These are phyloP conservation scores for Bilobella aurantiaca DNA, from an alignment of 1,140 invertebrate genomes.

Conservation along the genomic window DNA sequence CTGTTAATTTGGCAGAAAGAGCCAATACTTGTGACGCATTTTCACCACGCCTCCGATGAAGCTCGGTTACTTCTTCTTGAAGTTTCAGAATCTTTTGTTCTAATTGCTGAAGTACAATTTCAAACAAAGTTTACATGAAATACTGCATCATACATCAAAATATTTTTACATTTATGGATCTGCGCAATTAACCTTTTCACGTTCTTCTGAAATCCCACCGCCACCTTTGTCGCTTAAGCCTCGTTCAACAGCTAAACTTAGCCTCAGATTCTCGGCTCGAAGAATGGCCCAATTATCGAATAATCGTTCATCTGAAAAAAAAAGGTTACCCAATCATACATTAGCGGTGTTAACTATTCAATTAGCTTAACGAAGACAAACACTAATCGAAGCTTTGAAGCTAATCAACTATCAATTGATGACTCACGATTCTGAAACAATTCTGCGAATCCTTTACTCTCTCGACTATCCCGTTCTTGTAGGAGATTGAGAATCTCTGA, in stretches of 20 bases:
- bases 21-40: conserved; percentile 87
- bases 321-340: not conserved
- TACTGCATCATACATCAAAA: not conserved
- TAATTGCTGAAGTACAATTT: conserved; percentile 39
- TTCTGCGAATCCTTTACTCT: conserved; percentile 28
- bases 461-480: conserved; percentile 22
- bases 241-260: conserved; percentile 66
- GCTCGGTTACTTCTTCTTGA: conserved; percentile 82
- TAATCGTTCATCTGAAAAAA: conserved; percentile 66
- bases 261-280: conserved; percentile 67
- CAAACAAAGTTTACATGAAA: not conserved
- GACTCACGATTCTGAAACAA: conserved; percentile 34
- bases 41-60: conserved; percentile 78
- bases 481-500: conserved; percentile 20
- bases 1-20: conserved; percentile 72
- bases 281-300: conserved; percentile 70
- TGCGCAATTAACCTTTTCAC: conserved; percentile 39
- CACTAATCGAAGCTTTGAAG: not conserved
- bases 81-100: conserved; percentile 75
- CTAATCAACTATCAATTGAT: not conserved
- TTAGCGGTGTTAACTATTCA: not conserved
- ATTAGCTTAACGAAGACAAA: too few species aligned
- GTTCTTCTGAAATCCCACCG: conserved; percentile 42
- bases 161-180: conserved; percentile 41
- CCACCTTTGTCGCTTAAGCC: conserved; percentile 40